Percentiles rank a stretch among this genome's conserved stretches.
These are phyloP conservation scores for Cryptoblepharus egeriae DNA, from an alignment of 2,797 vertebrate genomes.

Conservation along the genomic window DNA sequence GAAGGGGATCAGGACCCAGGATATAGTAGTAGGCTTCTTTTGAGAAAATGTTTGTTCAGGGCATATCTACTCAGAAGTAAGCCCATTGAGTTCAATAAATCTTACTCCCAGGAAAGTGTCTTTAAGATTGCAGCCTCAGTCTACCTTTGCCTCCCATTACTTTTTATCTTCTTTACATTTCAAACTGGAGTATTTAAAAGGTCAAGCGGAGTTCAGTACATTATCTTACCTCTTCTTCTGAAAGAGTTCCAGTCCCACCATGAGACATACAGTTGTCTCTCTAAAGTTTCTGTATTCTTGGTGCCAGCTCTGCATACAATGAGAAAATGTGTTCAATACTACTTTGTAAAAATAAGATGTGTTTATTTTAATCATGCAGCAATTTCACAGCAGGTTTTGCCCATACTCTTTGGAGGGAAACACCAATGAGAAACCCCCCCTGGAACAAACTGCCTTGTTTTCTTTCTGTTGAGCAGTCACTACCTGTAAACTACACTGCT, in stretches of 20 bases:
- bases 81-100: no score
- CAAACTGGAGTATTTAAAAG: background rate
- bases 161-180: background rate
- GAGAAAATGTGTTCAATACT: conserved; percentile 44
- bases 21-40: background rate
- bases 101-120: no score
- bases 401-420: background rate
- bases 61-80: no score
- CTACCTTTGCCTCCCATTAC: background rate
- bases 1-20: background rate
- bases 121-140: no score
- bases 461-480: background rate
- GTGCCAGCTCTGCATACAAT: conserved; percentile 90
- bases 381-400: background rate
- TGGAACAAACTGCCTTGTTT: background rate
- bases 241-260: conserved; percentile 93
- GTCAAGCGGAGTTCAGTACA: background rate
- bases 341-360: conserved; percentile 40
- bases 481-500: background rate
- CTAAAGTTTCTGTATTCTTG: conserved; percentile 93
- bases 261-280: conserved; percentile 92
- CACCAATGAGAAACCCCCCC: background rate
- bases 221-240: conserved; percentile 91
- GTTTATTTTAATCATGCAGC: background rate
- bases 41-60: no score